Evolutionary conservation across 2,888 invertebrate genomes (phyloP).

Genomic region (Lymantria dispar): DNA sequence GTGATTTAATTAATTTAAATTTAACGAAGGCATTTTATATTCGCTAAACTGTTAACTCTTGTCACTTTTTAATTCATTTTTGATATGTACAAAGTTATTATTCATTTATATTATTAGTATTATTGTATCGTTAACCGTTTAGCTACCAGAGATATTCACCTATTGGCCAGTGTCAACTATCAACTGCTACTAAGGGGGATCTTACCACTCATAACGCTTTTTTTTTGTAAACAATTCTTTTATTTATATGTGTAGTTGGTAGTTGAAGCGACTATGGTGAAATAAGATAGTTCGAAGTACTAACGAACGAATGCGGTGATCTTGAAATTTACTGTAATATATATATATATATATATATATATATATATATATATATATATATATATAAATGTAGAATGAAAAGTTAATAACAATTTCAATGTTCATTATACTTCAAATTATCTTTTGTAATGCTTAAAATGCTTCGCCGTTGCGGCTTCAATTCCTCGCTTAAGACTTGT

Average conservation of each 20-base stretch:
- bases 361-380: too few relatives aligned
- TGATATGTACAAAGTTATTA: slow-evolving; percentile 7
- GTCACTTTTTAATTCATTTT: slow-evolving; percentile 2
- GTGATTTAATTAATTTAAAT: slow-evolving; percentile 56
- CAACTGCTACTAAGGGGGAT: slow-evolving; percentile 74
- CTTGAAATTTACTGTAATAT: too few relatives aligned
- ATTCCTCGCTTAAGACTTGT: slow-evolving; percentile 76
- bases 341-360: too few relatives aligned
- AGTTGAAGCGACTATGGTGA: slow-evolving; percentile 76
- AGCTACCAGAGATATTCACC: slow-evolving; percentile 56
- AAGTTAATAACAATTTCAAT: background rate
- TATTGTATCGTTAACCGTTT: slow-evolving; percentile 54
- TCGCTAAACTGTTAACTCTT: slow-evolving; percentile 59
- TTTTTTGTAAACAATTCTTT: slow-evolving; percentile 50
- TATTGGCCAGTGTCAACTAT: slow-evolving; percentile 72
- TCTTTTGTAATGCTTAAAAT: slow-evolving; percentile 66
- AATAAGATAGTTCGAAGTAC: slow-evolving; percentile 66
- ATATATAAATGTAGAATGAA: too few relatives aligned
- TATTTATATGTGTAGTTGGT: slow-evolving; percentile 69
- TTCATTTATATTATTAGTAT: slow-evolving; percentile 6
- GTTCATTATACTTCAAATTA: slow-evolving; percentile 57
- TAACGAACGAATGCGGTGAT: background rate
- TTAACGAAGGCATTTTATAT: slow-evolving; percentile 70
- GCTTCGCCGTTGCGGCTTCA: slow-evolving; percentile 78
- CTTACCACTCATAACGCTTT: slow-evolving; percentile 60